These are phyloP conservation scores for Drepanosiphum platanoidis DNA, from an alignment of 2,888 invertebrate species.

Conservation along the genomic window DNA sequence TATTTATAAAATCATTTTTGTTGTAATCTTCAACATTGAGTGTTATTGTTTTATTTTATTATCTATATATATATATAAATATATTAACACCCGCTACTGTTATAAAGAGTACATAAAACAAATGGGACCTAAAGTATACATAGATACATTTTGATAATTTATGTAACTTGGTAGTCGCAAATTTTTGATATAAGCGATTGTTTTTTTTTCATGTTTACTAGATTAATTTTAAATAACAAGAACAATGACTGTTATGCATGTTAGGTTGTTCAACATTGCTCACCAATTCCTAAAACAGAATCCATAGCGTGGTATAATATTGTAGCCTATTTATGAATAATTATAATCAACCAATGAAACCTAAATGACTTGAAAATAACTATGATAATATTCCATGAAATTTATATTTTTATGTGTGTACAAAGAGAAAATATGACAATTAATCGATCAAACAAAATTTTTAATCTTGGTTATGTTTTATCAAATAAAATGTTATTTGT, in stretches of 20 bases:
- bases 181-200: not conserved
- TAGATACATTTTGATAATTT: not conserved
- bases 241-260: not conserved
- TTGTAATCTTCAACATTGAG: constrained; percentile 18
- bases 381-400: too few species aligned
- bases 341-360: too few species aligned
- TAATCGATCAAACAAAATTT: not conserved
- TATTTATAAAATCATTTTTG: constrained; percentile 35
- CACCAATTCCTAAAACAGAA: not conserved
- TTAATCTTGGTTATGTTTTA: not conserved
- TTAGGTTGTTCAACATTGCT: not conserved
- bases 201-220: not conserved
- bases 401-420: too few species aligned
- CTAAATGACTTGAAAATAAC: too few species aligned
- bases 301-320: too few species aligned
- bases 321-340: not conserved
- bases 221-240: not conserved
- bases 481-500: not conserved
- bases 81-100: not conserved
- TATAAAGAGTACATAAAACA: not conserved
- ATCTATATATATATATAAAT: too few species aligned
- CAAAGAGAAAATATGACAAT: too few species aligned
- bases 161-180: not conserved
- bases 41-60: constrained; percentile 28
- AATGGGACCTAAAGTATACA: not conserved